Percentiles rank a stretch among this genome's conserved stretches.
These are phyloP conservation scores for Rhynchopsitta pachyrhyncha DNA, from an alignment of 2,113 vertebrate species.

Conservation along the genomic window DNA sequence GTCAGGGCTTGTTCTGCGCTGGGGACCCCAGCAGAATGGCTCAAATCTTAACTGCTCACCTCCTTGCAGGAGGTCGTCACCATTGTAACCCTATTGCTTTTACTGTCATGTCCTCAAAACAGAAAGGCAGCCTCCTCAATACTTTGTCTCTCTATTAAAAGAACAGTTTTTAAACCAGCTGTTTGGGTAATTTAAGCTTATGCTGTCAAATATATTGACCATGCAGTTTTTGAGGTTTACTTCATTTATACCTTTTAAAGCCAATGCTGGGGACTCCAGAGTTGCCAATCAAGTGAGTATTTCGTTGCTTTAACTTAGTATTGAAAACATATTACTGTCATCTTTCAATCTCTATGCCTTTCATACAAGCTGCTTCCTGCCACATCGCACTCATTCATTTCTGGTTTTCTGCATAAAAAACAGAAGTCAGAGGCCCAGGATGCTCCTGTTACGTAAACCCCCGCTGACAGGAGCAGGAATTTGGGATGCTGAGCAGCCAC, in stretches of 20 bases:
- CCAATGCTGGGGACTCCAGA: neutral
- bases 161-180: slow-evolving; percentile 35
- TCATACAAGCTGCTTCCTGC: slow-evolving; percentile 18
- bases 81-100: slow-evolving; percentile 23
- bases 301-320: slow-evolving; percentile 6
- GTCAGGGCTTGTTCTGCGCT: fast-evolving
- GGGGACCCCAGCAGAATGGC: fast-evolving
- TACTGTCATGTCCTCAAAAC: neutral
- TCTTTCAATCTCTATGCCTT: neutral
- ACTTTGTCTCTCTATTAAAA: neutral
- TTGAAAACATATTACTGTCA: slow-evolving; percentile 19
- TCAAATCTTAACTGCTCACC: neutral
- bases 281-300: neutral
- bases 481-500: neutral
- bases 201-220: slow-evolving; percentile 45
- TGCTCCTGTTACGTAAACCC: neutral
- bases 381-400: slow-evolving; percentile 28
- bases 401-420: neutral
- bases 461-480: neutral
- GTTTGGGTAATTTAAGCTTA: slow-evolving; percentile 38
- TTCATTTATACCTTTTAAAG: slow-evolving; percentile 52
- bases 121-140: slow-evolving; percentile 43
- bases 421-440: neutral
- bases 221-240: slow-evolving; percentile 38
- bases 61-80: neutral